Percentiles rank a stretch among this genome's conserved stretches.
These are phyloP conservation scores for Thinocorus orbignyianus DNA, from an alignment of 2,113 vertebrate species.

Conservation along the genomic window DNA sequence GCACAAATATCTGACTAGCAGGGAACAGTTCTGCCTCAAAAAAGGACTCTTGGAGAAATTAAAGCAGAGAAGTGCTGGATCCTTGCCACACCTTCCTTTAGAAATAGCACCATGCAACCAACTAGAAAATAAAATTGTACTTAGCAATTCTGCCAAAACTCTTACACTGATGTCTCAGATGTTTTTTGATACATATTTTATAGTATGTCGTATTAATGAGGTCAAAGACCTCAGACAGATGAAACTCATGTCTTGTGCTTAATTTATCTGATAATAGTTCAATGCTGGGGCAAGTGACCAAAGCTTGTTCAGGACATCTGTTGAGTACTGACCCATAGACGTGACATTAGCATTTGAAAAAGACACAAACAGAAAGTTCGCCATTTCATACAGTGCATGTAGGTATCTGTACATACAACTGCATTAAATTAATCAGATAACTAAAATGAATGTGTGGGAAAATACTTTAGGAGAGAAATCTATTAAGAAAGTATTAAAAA, in stretches of 20 bases:
- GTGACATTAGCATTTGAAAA: fast-evolving
- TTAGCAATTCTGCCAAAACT: not conserved
- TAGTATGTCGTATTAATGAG: not conserved
- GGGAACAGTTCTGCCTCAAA: not conserved
- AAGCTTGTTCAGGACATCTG: not conserved
- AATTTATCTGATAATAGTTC: not conserved
- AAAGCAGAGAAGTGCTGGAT: not conserved
- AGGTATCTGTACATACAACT: not conserved
- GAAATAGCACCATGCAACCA: not conserved
- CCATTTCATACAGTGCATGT: not conserved
- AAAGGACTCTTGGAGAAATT: not conserved
- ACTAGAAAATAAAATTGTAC: not conserved
- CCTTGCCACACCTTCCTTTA: not conserved
- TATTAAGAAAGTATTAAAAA: not conserved
- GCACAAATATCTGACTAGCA: not conserved
- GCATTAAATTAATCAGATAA: not conserved
- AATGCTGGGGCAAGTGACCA: not conserved
- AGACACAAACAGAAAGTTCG: not conserved
- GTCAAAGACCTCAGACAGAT: not conserved
- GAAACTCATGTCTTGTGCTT: not conserved
- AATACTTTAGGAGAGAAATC: not conserved
- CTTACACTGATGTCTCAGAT: not conserved
- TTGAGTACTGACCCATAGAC: not conserved
- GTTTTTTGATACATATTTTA: not conserved
- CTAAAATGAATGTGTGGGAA: not conserved